phyloP scores from a whole-genome alignment of 2,888 invertebrate genomes.

The Drosophila multiciliata region DNA sequence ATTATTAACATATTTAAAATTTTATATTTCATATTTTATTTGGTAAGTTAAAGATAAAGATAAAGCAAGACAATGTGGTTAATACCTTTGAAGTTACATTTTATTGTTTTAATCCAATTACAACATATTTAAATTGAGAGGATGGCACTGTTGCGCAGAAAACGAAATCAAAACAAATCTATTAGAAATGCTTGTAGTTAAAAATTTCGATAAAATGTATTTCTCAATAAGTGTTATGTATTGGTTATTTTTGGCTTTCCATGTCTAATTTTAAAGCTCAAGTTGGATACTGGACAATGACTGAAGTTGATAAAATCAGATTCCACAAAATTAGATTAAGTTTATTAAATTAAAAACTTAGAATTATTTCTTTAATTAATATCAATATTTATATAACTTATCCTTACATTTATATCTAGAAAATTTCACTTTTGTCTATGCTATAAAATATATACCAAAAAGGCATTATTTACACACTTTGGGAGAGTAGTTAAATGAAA shows the following conservation, averaged over 20 bases:
- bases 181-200: neutral
- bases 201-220: neutral
- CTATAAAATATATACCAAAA: too few relatives aligned
- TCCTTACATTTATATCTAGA: neutral
- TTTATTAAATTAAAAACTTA: neutral
- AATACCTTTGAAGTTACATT: neutral
- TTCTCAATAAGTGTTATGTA: neutral
- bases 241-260: neutral
- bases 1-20: neutral
- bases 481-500: too few relatives aligned
- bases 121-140: slow-evolving; percentile 9
- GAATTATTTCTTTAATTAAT: too few relatives aligned
- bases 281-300: neutral
- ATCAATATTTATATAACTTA: neutral
- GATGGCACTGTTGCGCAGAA: neutral
- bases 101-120: neutral
- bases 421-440: too few relatives aligned
- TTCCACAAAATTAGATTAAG: neutral
- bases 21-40: neutral
- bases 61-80: neutral
- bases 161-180: slow-evolving; percentile 16
- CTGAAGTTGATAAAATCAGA: neutral
- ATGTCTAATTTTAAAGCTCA: neutral
- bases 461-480: too few relatives aligned
- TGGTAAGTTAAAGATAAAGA: neutral